These are phyloP conservation scores for Zoanthus gigantus DNA, from an alignment of 92 coral and sea anemone species.

Conservation along the genomic window DNA sequence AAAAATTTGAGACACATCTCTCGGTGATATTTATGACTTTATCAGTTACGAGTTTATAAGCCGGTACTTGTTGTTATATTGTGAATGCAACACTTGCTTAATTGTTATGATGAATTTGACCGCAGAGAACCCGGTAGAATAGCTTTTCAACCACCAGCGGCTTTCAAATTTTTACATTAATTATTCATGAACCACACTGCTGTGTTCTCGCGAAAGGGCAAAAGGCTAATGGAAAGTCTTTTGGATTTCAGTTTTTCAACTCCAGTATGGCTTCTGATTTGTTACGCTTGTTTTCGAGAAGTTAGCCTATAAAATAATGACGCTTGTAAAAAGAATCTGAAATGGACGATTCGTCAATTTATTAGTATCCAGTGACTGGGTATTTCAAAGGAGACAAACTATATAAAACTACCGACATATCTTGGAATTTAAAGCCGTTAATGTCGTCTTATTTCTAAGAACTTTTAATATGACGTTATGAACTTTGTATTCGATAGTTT, in stretches of 20 bases:
- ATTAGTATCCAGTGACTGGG: neutral
- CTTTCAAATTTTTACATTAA: constrained; percentile 27
- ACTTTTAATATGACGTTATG: neutral
- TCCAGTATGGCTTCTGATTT: neutral
- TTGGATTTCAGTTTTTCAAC: neutral
- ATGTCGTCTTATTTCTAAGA: neutral
- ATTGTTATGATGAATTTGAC: neutral
- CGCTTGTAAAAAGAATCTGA: neutral
- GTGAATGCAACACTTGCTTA: constrained; percentile 22
- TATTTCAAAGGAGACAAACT: neutral
- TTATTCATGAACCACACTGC: constrained; percentile 22
- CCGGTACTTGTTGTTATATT: constrained; percentile 1
- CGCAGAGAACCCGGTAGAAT: constrained; percentile 19
- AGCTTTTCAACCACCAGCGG: constrained; percentile 23
- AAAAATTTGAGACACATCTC: neutral
- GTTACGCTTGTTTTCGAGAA: neutral
- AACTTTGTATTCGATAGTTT: neutral
- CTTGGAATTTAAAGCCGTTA: neutral
- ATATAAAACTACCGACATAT: neutral
- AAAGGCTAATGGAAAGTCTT: neutral
- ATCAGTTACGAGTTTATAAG: neutral
- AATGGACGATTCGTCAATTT: neutral
- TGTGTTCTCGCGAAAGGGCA: neutral
- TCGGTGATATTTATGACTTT: neutral
- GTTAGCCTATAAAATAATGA: neutral